Evolutionary conservation across 2,113 vertebrate genomes (phyloP).

Genomic region (Hippocampus comes): DNA sequence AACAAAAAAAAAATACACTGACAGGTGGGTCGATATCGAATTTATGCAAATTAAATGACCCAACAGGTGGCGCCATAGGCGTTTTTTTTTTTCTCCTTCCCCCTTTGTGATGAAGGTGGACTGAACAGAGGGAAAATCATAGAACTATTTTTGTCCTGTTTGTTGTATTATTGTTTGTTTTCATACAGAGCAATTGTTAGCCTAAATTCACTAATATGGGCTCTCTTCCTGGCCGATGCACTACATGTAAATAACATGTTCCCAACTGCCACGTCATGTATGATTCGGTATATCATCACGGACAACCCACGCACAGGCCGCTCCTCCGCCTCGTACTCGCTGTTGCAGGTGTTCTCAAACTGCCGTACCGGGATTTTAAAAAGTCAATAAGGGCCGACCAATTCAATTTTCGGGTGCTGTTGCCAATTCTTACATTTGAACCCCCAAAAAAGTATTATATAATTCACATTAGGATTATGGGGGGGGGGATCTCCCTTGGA

Average conservation of each 20-base stretch:
- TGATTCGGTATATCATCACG: not conserved
- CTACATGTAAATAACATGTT: constrained; percentile 73
- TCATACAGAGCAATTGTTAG: not conserved
- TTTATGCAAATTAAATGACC: too few relatives aligned
- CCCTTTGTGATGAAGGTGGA: constrained; percentile 41
- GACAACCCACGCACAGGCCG: not conserved
- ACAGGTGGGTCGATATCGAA: not conserved
- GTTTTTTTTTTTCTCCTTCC: not conserved
- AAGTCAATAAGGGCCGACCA: too few relatives aligned
- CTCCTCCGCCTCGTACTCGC: not conserved
- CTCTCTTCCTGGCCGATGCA: constrained; percentile 44
- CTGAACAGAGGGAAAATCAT: constrained; percentile 34
- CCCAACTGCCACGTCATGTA: constrained; percentile 1
- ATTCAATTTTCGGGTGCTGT: too few relatives aligned
- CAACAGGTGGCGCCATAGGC: not conserved
- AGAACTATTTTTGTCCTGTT: not conserved
- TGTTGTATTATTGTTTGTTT: not conserved
- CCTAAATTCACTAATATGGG: constrained; percentile 3
- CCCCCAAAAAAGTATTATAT: too few relatives aligned
- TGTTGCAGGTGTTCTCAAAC: not conserved
- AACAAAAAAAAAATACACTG: not conserved
- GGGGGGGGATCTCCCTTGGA: too few relatives aligned
- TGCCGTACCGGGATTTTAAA: not conserved
- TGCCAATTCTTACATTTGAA: too few relatives aligned
- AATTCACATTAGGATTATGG: too few relatives aligned